phyloP scores from a whole-genome alignment of 1,140 invertebrate species.

The Hyles vespertilio region DNA sequence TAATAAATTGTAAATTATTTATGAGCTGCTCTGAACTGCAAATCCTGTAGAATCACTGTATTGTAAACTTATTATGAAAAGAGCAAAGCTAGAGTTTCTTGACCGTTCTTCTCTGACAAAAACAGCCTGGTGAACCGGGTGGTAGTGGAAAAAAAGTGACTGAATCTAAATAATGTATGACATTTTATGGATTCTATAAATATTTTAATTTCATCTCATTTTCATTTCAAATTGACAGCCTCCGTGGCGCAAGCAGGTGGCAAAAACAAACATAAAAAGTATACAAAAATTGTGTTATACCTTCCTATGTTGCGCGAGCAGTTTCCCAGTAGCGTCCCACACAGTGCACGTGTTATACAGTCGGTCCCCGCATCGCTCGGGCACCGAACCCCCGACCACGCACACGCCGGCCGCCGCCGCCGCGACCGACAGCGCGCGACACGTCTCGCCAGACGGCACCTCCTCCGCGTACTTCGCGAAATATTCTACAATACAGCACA shows the following conservation, averaged over 20 bases:
- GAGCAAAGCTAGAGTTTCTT: no score
- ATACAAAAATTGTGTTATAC: constrained; percentile 46
- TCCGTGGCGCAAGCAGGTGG: no score
- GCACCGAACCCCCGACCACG: constrained; percentile 93
- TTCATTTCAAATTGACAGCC: no score
- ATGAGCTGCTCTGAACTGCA: no score
- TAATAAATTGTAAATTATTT: not conserved
- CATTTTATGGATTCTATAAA: no score
- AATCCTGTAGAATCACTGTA: no score
- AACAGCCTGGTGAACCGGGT: no score
- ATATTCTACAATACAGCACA: constrained; percentile 77
- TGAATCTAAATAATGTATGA: no score
- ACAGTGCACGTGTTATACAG: constrained; percentile 95
- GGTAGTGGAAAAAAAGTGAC: no score
- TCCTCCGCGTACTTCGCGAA: constrained; percentile 92
- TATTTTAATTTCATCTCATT: no score
- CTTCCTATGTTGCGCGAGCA: constrained; percentile 86
- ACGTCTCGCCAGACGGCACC: constrained; percentile 87
- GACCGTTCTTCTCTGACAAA: no score
- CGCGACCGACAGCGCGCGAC: constrained; percentile 80
- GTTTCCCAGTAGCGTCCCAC: constrained; percentile 86
- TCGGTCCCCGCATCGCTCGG: constrained; percentile 81
- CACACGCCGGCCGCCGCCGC: constrained; percentile 88
- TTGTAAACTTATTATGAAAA: no score
- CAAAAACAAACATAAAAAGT: not conserved